phyloP scores from a whole-genome alignment of 1,140 invertebrate species.

The Pseudomyrmex gracilis region DNA sequence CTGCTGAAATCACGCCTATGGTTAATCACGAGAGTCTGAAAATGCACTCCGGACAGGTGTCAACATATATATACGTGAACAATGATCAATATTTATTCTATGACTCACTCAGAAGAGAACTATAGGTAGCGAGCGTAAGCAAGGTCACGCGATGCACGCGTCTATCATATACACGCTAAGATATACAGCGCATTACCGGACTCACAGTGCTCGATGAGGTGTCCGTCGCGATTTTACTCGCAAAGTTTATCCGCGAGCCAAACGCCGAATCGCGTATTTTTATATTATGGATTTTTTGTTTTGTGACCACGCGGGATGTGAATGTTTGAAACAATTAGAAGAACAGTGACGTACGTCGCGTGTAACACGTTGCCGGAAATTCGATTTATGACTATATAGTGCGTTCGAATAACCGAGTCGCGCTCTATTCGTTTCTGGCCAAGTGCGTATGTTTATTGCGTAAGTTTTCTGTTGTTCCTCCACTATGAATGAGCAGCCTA shows the following conservation, averaged over 20 bases:
- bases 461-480: conserved; percentile 33
- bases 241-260: conserved; percentile 53
- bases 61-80: conserved; percentile 62
- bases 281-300: conserved; percentile 65
- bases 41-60: conserved; percentile 1
- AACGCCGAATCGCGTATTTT: not conserved
- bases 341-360: not conserved
- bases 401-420: conserved; percentile 47
- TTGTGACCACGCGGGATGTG: conserved; percentile 48
- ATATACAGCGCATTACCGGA: conserved; percentile 46
- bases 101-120: conserved; percentile 77
- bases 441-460: conserved; percentile 68
- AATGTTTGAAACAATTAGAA: conserved; percentile 53
- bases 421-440: conserved; percentile 54
- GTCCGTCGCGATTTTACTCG: conserved; percentile 41
- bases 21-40: not conserved
- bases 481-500: conserved; percentile 31
- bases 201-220: conserved; percentile 49
- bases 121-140: conserved; percentile 66
- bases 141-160: conserved; percentile 75
- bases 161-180: conserved; percentile 64
- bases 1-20: not conserved
- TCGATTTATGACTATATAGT: conserved; percentile 30
- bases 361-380: not conserved
- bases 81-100: conserved; percentile 81